A percentile compares a stretch with the other conserved stretches of the same genome.
Conservation (phyloP, 2,888 invertebrate genomes). For the Cantharis rustica region DNA sequence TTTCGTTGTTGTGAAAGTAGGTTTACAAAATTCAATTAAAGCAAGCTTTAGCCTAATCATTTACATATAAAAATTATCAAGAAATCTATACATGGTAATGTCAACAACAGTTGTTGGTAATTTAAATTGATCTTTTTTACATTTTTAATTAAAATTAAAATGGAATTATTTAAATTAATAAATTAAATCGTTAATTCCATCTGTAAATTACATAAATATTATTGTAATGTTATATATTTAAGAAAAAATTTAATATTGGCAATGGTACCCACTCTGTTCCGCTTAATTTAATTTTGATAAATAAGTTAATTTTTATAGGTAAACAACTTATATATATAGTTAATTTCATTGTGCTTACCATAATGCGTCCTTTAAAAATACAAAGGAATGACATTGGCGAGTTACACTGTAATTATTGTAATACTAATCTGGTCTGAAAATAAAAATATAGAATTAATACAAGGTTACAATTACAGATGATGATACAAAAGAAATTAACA, state of each 20-base stretch:
- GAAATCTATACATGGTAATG: background rate
- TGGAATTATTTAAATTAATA: background rate
- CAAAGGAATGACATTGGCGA: conserved; percentile 2
- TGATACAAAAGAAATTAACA: background rate
- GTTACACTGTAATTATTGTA: background rate
- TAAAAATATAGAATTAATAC: background rate
- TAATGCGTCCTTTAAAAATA: background rate
- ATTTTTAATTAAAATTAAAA: background rate
- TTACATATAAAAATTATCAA: background rate
- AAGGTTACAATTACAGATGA: background rate
- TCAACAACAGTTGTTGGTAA: background rate
- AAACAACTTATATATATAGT: background rate
- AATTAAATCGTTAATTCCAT: no score
- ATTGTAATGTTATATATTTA: background rate
- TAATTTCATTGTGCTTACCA: background rate
- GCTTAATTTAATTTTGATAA: background rate
- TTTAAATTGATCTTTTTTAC: background rate
- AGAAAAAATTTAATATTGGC: no score
- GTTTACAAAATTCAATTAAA: background rate
- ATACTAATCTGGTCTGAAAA: background rate
- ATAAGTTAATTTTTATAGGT: background rate
- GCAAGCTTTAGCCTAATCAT: background rate
- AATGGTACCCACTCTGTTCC: background rate
- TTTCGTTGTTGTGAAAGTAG: background rate
- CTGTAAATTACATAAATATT: background rate